These are phyloP conservation scores for Nasalis larvatus DNA, from an alignment of 2,113 vertebrate genomes.

Conservation along the genomic window DNA sequence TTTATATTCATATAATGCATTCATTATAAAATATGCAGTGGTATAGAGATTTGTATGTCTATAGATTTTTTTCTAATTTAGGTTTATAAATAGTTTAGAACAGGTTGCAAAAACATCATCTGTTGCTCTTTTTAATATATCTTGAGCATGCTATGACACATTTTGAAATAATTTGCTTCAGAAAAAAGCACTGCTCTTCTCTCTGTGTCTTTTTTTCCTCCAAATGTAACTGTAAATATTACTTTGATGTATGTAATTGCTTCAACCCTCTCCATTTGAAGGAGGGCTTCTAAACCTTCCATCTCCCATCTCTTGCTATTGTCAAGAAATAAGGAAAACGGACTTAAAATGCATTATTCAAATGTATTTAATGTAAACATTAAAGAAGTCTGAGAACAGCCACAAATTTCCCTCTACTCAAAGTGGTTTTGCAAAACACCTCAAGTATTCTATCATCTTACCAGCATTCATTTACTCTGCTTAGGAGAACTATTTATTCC, in stretches of 20 bases:
- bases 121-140: conserved; percentile 75
- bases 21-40: conserved; percentile 58
- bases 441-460: not conserved
- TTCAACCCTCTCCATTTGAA: conserved; percentile 34
- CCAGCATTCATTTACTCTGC: not conserved
- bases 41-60: conserved; percentile 64
- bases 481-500: not conserved
- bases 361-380: conserved; percentile 68
- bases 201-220: not conserved
- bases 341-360: conserved; percentile 69
- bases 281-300: conserved; percentile 45
- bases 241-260: conserved; percentile 71
- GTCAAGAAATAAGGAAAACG: conserved; percentile 50
- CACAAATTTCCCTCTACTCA: conserved; percentile 38
- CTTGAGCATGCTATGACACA: conserved; percentile 69
- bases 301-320: conserved; percentile 53
- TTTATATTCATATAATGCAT: conserved; percentile 59
- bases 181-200: not conserved
- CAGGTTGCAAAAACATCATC: conserved; percentile 60
- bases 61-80: not conserved
- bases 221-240: conserved; percentile 66
- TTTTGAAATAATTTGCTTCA: conserved; percentile 70
- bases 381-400: conserved; percentile 42
- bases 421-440: conserved; percentile 45
- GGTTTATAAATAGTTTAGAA: conserved; percentile 73